Conservation (phyloP, 2,113 vertebrate species). For the Percina caprodes region DNA sequence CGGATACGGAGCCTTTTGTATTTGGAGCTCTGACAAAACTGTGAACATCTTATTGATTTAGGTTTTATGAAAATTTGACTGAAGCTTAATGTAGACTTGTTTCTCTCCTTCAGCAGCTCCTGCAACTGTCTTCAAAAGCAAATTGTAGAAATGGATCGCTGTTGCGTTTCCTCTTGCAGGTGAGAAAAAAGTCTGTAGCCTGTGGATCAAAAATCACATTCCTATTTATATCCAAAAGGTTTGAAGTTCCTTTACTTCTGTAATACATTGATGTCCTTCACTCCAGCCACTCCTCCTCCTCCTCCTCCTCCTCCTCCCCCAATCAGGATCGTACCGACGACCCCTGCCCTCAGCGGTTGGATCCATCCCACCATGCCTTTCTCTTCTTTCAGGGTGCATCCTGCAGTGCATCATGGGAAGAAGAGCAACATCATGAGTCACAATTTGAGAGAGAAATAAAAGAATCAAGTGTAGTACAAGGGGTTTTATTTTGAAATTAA, state of each 20-base stretch:
- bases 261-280: background rate
- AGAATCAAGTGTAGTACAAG: background rate
- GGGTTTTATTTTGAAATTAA: background rate
- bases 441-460: slow-evolving; percentile 23
- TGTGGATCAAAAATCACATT: background rate
- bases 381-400: background rate
- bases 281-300: background rate
- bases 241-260: background rate
- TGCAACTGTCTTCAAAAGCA: background rate
- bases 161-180: background rate
- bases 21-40: background rate
- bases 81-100: background rate
- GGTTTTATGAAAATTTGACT: background rate
- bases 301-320: background rate
- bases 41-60: background rate
- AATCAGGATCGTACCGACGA: background rate
- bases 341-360: rapidly evolving
- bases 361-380: background rate
- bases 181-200: background rate
- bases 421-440: background rate
- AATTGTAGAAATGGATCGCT: slow-evolving; percentile 5
- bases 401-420: background rate
- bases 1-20: background rate
- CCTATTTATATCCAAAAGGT: background rate
- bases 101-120: slow-evolving; percentile 1